Evolutionary conservation across 2,113 vertebrate genomes (phyloP), one percentile per base, ranked within the genome.

Genomic region (Chascanopsetta lugubris): DNA sequence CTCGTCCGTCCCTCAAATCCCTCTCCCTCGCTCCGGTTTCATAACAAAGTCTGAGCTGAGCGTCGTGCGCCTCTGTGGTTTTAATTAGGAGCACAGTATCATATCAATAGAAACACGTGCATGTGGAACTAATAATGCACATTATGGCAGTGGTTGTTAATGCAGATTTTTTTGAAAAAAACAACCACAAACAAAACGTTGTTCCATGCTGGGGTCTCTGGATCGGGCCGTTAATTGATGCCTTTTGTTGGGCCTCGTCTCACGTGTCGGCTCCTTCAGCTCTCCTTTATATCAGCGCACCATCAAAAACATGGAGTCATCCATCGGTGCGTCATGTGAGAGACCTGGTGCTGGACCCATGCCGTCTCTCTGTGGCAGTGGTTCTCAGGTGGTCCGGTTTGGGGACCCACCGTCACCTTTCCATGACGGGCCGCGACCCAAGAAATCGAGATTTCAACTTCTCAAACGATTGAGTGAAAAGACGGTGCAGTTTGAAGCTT

Each of bases 261-360:
- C 17, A 2, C 17, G 21, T 27, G 63, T 77, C 51, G 53, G 64
- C 75, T 80, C 68, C 69, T 80, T 79, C 42, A 80, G 60, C 56
- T 67, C 65, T 69, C 70, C 67, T 80, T 78, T 70, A 61, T 70
- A 80, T 86, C 78, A 56, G 18, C 0, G n/a, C 40, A n/a, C 29
- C 13, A 84, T 87, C 77, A 63, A 66, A n/a, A 85, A 79, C 56
- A 64, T 60, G 45, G 47, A 82, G 50, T 82, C 43, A 61, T 86
- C 84, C 42, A 83, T 85, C 77, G 65, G 49, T 59, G 40, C 61
- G 64, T 73, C 73, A 68, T 36, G 42, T 54, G 46, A 40, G 42
- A 70, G 69, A 55, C 72, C 61, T 55, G 62, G 34, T 51, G 56
- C 30, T 69, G 32, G 72, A 74, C 59, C 51, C 58, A 0, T 74